A percentile compares a stretch with the other conserved stretches of the same genome.
Evolutionary conservation across 2,888 invertebrate genomes (phyloP).

Genomic region (Blera fallax): DNA sequence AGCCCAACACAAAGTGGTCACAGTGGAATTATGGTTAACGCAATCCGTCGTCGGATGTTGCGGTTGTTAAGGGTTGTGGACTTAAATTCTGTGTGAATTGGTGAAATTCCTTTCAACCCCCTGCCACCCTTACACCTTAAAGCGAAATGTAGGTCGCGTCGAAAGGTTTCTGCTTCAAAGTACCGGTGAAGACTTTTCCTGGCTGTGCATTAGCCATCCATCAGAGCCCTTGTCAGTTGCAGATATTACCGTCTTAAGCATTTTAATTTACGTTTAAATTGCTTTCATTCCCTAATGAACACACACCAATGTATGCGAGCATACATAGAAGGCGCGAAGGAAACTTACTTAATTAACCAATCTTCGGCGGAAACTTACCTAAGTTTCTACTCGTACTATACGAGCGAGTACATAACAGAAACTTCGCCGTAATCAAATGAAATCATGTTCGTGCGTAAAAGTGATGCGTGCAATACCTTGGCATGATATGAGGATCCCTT

Average conservation of each 20-base stretch:
- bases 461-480: constrained; percentile 27
- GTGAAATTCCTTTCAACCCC: too few species aligned
- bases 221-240: neutral
- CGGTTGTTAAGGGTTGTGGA: neutral
- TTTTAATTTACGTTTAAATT: neutral
- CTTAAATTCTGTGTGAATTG: neutral
- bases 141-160: too few species aligned
- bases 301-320: neutral
- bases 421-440: constrained; percentile 35
- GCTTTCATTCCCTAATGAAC: neutral
- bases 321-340: neutral
- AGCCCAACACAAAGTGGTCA: neutral
- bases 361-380: constrained; percentile 14
- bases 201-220: too few species aligned
- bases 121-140: too few species aligned
- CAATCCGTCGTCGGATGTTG: neutral
- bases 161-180: too few species aligned
- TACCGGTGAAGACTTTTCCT: neutral
- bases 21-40: neutral
- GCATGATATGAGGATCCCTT: constrained; percentile 10
- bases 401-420: too few species aligned
- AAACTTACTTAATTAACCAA: constrained; percentile 31
- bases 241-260: neutral
- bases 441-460: constrained; percentile 47
- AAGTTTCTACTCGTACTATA: neutral